Base-by-base conservation (phyloP, 2,797 vertebrate genomes). In the Natrix natrix region DNA sequence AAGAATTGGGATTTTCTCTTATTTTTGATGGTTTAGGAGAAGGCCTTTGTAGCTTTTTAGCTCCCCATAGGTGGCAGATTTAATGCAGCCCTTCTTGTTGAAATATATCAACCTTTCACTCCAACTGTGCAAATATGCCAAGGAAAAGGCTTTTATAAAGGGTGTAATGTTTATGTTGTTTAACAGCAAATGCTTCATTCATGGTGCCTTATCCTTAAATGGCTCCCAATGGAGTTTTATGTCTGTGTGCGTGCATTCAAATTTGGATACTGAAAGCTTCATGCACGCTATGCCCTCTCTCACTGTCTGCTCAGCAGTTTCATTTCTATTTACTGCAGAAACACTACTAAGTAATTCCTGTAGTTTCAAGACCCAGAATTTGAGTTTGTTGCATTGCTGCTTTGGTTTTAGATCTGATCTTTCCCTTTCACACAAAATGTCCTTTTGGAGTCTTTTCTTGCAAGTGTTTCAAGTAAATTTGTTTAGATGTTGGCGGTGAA, bases 261-360 rank as follows among this genome's bases (percentile, higher is more conserved):
- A 26, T 5, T 63, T 88, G 43, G 66, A 1, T 83, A 48, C 61
- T 78, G 28, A 7, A 28, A 83, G 66, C 66, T 60, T 22, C 26
- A 78, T 89, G 17, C 89, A 86, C 13, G 26, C 60, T 52, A 16
- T 60, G 32, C 91, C 55, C 22, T 91, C 59, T 28, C 52, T 52
- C 69, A 52, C 87, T 87, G 61, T 54, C 61, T 91, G n/a, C 78
- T 88, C 37, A 83, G 55, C 20, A 63, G 2, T 17, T 91, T 28
- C 32, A 86, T 87, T 93, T 48, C 37, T 43, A 26, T 86, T 66
- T 56, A 52, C 20, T 89, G 28, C 32, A 89, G 59, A 91, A 89
- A 93, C 90, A 91, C 93, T 91, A 91, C 69, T 91, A 43, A 93
- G 66, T 52, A 89, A 54, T 66, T 86, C 37, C 57, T 93, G 52